Base-by-base conservation (phyloP, 2,888 invertebrate species). In the Agrypnus murinus region DNA sequence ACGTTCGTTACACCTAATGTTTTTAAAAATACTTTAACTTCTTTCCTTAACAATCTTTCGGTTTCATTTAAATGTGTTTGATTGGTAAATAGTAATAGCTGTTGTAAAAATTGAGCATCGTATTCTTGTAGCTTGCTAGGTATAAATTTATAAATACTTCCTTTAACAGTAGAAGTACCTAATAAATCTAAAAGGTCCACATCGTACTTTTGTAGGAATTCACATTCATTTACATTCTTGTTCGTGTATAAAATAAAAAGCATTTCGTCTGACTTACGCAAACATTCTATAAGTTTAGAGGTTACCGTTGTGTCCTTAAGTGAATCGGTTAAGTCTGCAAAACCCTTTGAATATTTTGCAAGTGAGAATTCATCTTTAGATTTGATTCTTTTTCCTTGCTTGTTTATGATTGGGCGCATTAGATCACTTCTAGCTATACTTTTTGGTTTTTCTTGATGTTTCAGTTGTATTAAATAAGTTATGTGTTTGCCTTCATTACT, bases 221-320 rank as follows among this genome's bases (percentile, higher is more conserved):
- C 19, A 12, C 45, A 57, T 6, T 48, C 34, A 9, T 12, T 19
- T 25, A 12, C 46, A 14, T 25, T 32, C 12, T 31, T 45, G 32
- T 65, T 65, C 1, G 65, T 57, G 10, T 43, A 55, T n/a, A 65
- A 12, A n/a, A 65, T 25, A 15, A 45, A 57, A 15, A 31, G 10
- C n/a, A 57, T 57, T 5, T 17, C 32, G 6, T 32, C n/a, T 43
- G 32, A 34, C 8, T 43, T 45, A 12, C 40, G 38, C n/a, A 64
- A 64, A 34, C 25, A 32, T 8, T 36, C 8, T 0, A 64, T 64
- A 19, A 64, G 32, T n/a, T 53, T 43, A 7, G 17, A 50, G 3
- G 17, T 8, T 0, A 40, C 64, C 12, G 19, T 17, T 1, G 50
- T 14, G 12, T n/a, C 9, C 0, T 14, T 3, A 25, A 60, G 2